Evolutionary conservation across 2,113 vertebrate species (phyloP), one percentile per base, ranked within the genome.

Genomic region (Carollia perspicillata): DNA sequence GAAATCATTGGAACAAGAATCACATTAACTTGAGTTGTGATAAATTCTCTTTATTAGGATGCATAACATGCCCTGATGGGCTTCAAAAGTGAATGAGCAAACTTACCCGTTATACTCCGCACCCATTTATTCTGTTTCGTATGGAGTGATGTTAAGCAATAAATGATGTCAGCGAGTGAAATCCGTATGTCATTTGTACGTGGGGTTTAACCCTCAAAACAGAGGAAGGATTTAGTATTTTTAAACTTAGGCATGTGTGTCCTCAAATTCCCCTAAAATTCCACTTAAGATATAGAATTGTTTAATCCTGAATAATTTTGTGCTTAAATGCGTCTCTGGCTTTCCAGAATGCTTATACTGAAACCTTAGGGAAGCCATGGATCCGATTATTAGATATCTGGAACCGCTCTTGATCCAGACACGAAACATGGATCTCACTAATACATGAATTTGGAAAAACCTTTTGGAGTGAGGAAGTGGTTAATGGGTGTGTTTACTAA

Each of bases 1-100:
- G 94, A 95, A 96, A 75, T 80, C 51, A 74, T 89, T 95, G 94
- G 93, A 95, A 89, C 78, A 26, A 88, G 78, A 95, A 49, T 78
- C 78, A 47, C 94, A 63, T 97, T 79, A 94, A 81, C 23, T 84
- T 80, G n/a, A 7, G 26, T 93, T 12, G 4, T 85, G 90, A 89
- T 90, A 93, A 11, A 66, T 93, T 96, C 23, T 80, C 87, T 85
- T 75, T 91, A 90, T 93, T 84, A 87, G 1, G 0, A 30, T 83
- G 65, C 93, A 88, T 95, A 94, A 95, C 58, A 47, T 53, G 84
- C 66, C 81, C 84, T 93, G 95, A 90, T 96, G 89, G 89, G 72
- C 84, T 6, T 95, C 89, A 40, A 74, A 97, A 94, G 86, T 96
- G 58, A 96, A 77, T 30, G 33, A 92, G n/a, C 85, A 92, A 60